These are phyloP conservation scores for Amorpha juglandis DNA, from an alignment of 2,888 invertebrate genomes.

Conservation along the genomic window DNA sequence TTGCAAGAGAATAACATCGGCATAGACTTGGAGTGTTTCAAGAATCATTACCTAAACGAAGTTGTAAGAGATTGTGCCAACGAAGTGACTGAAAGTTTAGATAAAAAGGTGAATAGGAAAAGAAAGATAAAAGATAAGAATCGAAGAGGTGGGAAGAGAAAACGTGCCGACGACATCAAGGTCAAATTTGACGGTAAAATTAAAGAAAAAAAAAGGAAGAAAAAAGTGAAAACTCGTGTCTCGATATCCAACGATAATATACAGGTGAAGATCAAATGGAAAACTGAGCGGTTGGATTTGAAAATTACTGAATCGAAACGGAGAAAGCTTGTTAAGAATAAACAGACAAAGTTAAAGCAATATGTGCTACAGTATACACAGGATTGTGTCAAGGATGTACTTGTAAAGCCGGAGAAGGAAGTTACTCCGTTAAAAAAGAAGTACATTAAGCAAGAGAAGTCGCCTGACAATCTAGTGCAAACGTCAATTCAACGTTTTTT, in stretches of 20 bases:
- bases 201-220: constrained; percentile 33
- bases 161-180: background rate
- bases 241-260: constrained; percentile 52
- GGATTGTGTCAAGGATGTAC: constrained; percentile 35
- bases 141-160: constrained; percentile 2
- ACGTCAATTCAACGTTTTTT: constrained; percentile 68
- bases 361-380: constrained; percentile 60
- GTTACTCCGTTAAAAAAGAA: constrained; percentile 53
- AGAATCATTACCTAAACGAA: constrained; percentile 65
- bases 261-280: constrained; percentile 60
- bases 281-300: constrained; percentile 50
- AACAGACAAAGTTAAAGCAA: constrained; percentile 50
- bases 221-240: constrained; percentile 40
- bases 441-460: constrained; percentile 50
- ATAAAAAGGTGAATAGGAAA: background rate
- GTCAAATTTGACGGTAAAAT: constrained; percentile 19
- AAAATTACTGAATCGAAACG: constrained; percentile 49
- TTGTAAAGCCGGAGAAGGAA: constrained; percentile 52
- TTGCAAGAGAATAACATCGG: constrained; percentile 46
- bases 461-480: constrained; percentile 62
- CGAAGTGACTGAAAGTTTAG: background rate
- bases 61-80: constrained; percentile 44
- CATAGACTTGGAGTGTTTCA: constrained; percentile 67
- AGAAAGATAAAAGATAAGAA: constrained; percentile 2
- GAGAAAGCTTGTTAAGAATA: constrained; percentile 31